These are phyloP conservation scores for Euleptes europaea DNA, from an alignment of 2,113 vertebrate genomes.

Conservation along the genomic window DNA sequence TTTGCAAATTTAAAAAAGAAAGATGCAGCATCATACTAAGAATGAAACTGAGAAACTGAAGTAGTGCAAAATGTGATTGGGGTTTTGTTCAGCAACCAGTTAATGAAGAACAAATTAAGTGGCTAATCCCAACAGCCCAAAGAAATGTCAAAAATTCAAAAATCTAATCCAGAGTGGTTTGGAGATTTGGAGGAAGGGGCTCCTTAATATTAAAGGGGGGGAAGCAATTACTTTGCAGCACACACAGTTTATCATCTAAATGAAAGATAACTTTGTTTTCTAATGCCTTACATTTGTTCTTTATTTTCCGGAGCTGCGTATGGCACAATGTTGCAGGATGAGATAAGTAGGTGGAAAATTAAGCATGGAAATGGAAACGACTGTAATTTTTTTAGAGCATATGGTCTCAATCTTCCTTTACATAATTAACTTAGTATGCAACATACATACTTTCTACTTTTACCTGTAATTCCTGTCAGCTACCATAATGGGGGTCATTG, in stretches of 20 bases:
- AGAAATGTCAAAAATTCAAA: conserved; percentile 45
- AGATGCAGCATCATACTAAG: not conserved
- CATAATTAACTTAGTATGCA: not conserved
- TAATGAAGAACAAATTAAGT: conserved; percentile 52
- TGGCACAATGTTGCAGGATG: not conserved
- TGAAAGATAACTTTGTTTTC: conserved; percentile 43
- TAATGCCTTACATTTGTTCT: conserved; percentile 5
- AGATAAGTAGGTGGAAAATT: conserved; percentile 13
- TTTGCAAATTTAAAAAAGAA: not conserved
- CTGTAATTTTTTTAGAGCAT: not conserved
- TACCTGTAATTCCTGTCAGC: too few species aligned
- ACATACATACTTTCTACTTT: rapidly evolving
- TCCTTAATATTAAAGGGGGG: conserved; percentile 34
- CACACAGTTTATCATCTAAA: conserved; percentile 16
- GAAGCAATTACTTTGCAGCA: conserved; percentile 32
- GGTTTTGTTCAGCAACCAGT: conserved; percentile 39
- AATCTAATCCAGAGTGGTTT: conserved; percentile 25
- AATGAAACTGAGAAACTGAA: conserved; percentile 47
- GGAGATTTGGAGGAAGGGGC: not conserved
- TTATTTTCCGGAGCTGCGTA: conserved; percentile 10
- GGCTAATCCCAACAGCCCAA: conserved; percentile 34
- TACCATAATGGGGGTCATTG: not conserved
- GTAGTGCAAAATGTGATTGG: conserved; percentile 18
- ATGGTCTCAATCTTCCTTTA: not conserved
- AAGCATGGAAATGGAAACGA: not conserved